Conservation (phyloP, 2,797 vertebrate species). For the Siniperca obscura region DNA sequence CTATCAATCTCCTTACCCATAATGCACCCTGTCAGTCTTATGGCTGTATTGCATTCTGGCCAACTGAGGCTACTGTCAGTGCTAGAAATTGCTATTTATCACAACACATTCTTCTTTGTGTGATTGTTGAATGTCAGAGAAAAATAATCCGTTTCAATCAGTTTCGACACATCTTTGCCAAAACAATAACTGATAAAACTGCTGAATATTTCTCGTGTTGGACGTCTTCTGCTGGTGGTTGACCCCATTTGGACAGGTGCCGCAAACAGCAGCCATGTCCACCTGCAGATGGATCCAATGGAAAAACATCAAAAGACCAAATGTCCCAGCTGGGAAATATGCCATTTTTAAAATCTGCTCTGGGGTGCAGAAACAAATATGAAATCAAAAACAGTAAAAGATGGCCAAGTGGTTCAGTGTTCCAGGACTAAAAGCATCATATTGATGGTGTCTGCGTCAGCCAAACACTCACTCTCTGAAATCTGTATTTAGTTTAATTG, state of each 20-base stretch:
- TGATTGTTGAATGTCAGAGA: background rate
- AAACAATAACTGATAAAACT: background rate
- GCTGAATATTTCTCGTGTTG: background rate
- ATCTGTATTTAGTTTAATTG: conserved; percentile 48
- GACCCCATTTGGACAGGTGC: background rate
- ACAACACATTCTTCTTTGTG: background rate
- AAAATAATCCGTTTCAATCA: background rate
- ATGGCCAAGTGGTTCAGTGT: conserved; percentile 20
- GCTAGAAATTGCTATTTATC: background rate
- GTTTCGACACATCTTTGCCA: background rate
- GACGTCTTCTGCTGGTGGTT: background rate
- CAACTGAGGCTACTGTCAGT: background rate
- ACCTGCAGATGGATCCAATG: conserved; percentile 14
- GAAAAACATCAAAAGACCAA: background rate
- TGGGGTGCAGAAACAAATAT: conserved; percentile 25
- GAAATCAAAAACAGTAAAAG: conserved; percentile 27
- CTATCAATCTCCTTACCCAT: background rate
- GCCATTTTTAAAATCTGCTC: conserved; percentile 23
- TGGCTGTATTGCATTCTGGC: conserved; percentile 4
- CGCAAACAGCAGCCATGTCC: background rate
- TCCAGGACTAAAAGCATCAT: conserved; percentile 42
- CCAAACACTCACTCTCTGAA: conserved; percentile 48
- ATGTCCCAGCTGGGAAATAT: background rate
- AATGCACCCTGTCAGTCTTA: background rate
- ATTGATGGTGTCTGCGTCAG: conserved; percentile 29